Conservation (phyloP, 2,113 vertebrate genomes). For the Harpagus bidentatus region DNA sequence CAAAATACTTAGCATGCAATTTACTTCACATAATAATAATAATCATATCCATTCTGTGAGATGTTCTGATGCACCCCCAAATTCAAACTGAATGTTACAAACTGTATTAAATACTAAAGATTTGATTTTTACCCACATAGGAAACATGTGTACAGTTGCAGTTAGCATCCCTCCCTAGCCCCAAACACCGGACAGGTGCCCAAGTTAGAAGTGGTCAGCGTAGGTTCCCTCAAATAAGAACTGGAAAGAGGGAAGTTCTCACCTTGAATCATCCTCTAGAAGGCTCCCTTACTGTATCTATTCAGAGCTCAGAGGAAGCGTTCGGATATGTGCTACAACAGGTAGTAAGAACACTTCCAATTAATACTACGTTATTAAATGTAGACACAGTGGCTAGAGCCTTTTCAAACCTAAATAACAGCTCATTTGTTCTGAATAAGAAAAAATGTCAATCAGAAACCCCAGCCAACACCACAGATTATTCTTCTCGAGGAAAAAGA, state of each 20-base stretch:
- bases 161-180: neutral
- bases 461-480: neutral
- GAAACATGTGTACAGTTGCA: rapidly evolving
- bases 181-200: neutral
- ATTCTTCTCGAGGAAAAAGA: neutral
- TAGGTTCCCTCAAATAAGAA: neutral
- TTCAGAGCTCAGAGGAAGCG: neutral
- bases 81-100: neutral
- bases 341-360: neutral
- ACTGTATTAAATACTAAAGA: neutral
- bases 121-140: neutral
- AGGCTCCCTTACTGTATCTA: neutral
- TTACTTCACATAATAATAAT: neutral
- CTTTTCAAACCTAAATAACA: neutral
- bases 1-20: neutral
- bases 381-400: neutral
- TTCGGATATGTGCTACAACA: neutral
- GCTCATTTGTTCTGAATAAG: neutral
- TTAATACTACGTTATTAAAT: neutral
- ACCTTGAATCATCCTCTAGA: neutral
- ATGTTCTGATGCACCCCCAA: neutral
- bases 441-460: neutral
- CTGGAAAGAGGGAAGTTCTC: neutral
- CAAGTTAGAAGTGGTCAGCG: neutral
- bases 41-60: neutral